Conservation (phyloP, 2,113 vertebrate species). For the Cygnus atratus region DNA sequence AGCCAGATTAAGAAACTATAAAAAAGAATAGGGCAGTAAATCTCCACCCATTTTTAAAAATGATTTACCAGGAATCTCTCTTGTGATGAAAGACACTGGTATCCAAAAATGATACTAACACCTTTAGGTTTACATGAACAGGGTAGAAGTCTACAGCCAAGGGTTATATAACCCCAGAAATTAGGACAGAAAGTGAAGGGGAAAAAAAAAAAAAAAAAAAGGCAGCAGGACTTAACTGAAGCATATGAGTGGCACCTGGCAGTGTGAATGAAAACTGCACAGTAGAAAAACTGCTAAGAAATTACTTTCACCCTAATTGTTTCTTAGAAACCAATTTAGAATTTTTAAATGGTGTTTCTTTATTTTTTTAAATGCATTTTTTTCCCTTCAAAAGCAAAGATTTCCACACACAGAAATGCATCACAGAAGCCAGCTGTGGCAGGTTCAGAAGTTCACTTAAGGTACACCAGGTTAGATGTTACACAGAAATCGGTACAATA, state of each 20-base stretch:
- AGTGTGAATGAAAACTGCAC: background rate
- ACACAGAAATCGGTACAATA: background rate
- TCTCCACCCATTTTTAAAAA: background rate
- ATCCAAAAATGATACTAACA: conserved; percentile 5
- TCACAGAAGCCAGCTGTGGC: background rate
- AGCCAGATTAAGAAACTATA: conserved; percentile 30
- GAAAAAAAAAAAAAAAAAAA: background rate
- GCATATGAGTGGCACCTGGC: background rate
- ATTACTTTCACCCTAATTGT: background rate
- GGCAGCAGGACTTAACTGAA: background rate
- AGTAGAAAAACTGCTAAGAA: background rate
- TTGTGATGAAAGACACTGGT: background rate
- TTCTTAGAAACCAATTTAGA: background rate
- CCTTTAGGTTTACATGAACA: background rate
- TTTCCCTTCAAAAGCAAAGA: background rate
- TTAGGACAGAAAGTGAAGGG: background rate
- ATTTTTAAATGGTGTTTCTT: background rate
- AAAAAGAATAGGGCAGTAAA: conserved; percentile 42
- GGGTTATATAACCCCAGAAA: background rate
- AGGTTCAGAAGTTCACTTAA: background rate
- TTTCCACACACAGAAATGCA: background rate
- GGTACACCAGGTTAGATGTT: background rate
- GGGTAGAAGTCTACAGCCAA: background rate
- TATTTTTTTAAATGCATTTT: background rate
- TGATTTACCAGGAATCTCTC: conserved; percentile 16